Evolutionary conservation across 1,140 invertebrate species (phyloP), one percentile per base, ranked within the genome.

Genomic region (Drosophila kanapiae): DNA sequence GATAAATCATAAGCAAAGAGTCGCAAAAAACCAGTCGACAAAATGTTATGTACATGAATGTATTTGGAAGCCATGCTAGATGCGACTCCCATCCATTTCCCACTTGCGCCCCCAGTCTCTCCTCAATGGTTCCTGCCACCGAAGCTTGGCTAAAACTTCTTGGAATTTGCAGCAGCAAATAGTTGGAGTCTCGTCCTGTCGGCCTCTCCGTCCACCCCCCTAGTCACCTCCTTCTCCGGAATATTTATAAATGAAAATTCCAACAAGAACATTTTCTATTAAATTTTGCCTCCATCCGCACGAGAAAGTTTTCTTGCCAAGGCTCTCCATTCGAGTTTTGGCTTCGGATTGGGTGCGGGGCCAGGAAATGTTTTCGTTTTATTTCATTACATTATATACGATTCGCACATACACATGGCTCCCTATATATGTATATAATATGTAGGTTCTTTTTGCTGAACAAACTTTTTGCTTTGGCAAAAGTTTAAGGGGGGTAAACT

Each of bases 181-280:
- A 88, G 77, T 84, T 80, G 47, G 49, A 57, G 60, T 59, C 53
- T 68, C 57, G 62, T 68, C 53, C 82, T 54, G 37, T 37, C 27
- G 23, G 27, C 1, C 38, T 35, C 27, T n/a, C 49, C 13, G 16
- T 9, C 18, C 14, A 2, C 8, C 29, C n/a, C 10, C 33, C 37
- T 23, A 23, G 29, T 11, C 27, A 14, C 60, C 62, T 48, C 35
- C 48, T 35, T n/a, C 54, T 23, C 71, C 70, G 59, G 57, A 74
- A 85, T 90, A 88, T 88, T 90, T 88, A 81, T 88, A 88, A 88
- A 88, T 88, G 85, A 88, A 88, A 88, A 88, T 90, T 88, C 85
- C 86, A 84, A 90, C 85, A 88, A 88, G 85, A 88, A 88, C 85
- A 90, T 88, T 88, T 88, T 88, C 85, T 88, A 88, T 88, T 91